These are phyloP conservation scores for Darevskia mixta DNA, from an alignment of 2,797 vertebrate species.

Conservation along the genomic window DNA sequence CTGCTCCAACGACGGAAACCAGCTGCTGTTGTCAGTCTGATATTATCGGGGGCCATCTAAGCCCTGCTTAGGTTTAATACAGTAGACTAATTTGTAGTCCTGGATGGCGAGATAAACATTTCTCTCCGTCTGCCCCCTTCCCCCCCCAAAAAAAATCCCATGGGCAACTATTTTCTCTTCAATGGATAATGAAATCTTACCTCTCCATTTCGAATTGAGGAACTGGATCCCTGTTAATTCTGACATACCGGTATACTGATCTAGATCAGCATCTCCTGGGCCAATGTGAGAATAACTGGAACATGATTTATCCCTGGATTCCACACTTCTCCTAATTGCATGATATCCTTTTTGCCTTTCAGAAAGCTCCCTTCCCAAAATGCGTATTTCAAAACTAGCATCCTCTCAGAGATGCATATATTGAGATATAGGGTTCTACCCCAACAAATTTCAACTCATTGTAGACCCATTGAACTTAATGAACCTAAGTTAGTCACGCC, in stretches of 20 bases:
- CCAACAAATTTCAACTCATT: too few relatives aligned
- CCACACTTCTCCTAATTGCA: too few relatives aligned
- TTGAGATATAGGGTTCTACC: too few relatives aligned
- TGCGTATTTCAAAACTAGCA: too few relatives aligned
- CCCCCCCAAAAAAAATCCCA: neutral
- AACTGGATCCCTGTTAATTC: neutral
- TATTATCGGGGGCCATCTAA: neutral
- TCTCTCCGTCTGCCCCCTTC: too few relatives aligned
- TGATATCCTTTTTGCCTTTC: too few relatives aligned
- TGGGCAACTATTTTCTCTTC: neutral
- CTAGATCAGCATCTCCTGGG: neutral
- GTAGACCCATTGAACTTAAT: too few relatives aligned
- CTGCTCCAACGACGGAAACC: neutral
- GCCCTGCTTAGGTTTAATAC: neutral
- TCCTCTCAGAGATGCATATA: too few relatives aligned
- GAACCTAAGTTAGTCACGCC: too few relatives aligned
- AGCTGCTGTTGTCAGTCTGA: neutral
- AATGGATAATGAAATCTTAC: neutral
- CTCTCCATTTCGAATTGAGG: neutral
- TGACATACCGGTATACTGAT: neutral
- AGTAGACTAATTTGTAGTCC: neutral
- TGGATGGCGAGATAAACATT: neutral
- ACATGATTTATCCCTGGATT: too few relatives aligned
- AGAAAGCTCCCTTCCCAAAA: too few relatives aligned
- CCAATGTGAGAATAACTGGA: too few relatives aligned